Percentiles rank a stretch among this genome's conserved stretches.
Conservation (phyloP, 2,888 invertebrate genomes). For the Lucinisca nassula region DNA sequence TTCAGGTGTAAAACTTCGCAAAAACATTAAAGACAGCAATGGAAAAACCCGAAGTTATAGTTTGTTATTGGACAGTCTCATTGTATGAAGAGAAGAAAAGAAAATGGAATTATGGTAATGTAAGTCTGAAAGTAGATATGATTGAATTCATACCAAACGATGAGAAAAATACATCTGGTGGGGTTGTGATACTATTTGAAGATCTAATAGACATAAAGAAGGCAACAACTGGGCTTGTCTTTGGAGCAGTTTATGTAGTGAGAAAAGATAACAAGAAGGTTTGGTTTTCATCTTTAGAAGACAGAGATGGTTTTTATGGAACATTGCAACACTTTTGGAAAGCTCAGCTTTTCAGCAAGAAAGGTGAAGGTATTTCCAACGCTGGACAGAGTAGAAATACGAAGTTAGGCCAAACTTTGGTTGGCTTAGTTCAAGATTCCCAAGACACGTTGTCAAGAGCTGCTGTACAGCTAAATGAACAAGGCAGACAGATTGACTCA, state of each 20-base stretch:
- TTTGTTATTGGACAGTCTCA: slow-evolving; percentile 72
- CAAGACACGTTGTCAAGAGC: slow-evolving; percentile 76
- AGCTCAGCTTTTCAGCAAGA: slow-evolving; percentile 43
- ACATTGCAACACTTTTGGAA: slow-evolving; percentile 77
- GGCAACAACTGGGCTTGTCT: slow-evolving; percentile 77
- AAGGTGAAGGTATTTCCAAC: background rate
- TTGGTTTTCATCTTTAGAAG: slow-evolving; percentile 81
- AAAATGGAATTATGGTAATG: slow-evolving; percentile 76
- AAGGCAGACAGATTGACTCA: slow-evolving; percentile 78
- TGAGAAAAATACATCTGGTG: slow-evolving; percentile 11
- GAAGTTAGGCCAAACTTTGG: slow-evolving; percentile 75
- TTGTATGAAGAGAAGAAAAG: slow-evolving; percentile 69
- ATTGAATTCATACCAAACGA: slow-evolving; percentile 60
- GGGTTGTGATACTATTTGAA: slow-evolving; percentile 58
- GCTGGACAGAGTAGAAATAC: slow-evolving; percentile 39
- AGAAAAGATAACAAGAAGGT: slow-evolving; percentile 64
- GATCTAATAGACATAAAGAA: slow-evolving; percentile 75
- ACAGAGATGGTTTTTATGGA: slow-evolving; percentile 73
- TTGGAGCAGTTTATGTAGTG: slow-evolving; percentile 74
- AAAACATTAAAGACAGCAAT: no score
- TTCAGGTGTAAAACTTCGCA: no score
- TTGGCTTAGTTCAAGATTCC: slow-evolving; percentile 78
- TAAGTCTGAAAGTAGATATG: slow-evolving; percentile 61
- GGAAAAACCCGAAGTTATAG: slow-evolving; percentile 40
- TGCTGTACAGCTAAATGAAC: slow-evolving; percentile 70